phyloP scores from a whole-genome alignment of 2,888 invertebrate species.

The Apocheima hispidaria region DNA sequence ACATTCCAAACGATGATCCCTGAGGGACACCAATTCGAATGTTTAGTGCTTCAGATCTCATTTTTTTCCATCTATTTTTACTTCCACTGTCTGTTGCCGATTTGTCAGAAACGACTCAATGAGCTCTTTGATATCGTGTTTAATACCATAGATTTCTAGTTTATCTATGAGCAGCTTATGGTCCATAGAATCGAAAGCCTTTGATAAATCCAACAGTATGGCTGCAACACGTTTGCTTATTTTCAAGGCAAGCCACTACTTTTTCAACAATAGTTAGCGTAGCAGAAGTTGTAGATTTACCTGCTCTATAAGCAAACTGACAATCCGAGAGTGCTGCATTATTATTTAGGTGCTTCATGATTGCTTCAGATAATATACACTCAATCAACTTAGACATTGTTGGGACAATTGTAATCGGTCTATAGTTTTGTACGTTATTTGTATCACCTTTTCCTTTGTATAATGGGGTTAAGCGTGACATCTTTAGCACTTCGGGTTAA shows the following conservation, averaged over 20 bases:
- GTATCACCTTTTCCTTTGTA: too few relatives aligned
- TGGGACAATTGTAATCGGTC: neutral
- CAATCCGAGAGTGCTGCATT: neutral
- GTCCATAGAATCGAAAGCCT: neutral
- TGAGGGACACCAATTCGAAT: too few relatives aligned
- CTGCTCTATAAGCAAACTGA: neutral
- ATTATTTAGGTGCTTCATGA: neutral
- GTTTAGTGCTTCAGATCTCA: too few relatives aligned
- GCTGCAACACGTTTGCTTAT: neutral
- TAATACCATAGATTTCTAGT: neutral
- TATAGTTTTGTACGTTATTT: too few relatives aligned
- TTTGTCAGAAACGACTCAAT: too few relatives aligned
- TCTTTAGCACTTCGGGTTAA: neutral
- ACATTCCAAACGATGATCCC: too few relatives aligned
- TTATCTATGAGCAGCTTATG: neutral
- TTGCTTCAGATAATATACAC: neutral
- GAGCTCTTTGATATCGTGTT: neutral
- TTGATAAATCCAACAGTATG: neutral
- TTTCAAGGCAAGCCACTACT: neutral
- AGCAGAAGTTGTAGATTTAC: neutral
- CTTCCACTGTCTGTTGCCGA: too few relatives aligned
- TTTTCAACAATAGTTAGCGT: neutral
- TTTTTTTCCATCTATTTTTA: too few relatives aligned
- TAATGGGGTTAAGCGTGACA: neutral
- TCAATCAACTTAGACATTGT: neutral